Evolutionary conservation across 2,888 invertebrate species (phyloP), one percentile per base, ranked within the genome.

Genomic region (Anarsia innoxiella): DNA sequence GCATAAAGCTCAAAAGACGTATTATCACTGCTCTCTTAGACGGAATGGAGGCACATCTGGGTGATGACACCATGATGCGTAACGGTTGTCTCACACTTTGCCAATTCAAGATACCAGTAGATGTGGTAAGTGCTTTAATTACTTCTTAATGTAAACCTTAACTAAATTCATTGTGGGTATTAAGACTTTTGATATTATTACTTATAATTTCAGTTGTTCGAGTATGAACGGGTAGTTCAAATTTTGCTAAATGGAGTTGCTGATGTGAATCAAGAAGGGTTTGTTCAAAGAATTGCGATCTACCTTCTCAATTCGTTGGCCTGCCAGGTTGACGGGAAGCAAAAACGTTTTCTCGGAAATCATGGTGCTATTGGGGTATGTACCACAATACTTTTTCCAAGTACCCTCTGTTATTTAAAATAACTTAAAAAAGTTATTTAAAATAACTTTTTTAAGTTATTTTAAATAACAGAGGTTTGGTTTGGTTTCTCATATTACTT

Each of bases 81-180:
- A 98, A 99, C 75, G 97, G 97, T 35, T 97, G 97, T 73, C 87
- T 98, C 41, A 96, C 96, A 0, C 86, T 98, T 25, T 97, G 96
- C 63, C 96, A 97, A 76, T 96, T 97, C 68, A 94, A 93, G 68
- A 96, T 99, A 71, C 98, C 98, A 2, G 89, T 90, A 51, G 98
- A 98, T 87, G 95, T 99, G 73, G 95, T 95, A 83, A 83, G 89
- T 87, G 12, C 1, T 6, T n/a, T n/a, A n/a, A n/a, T n/a, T n/a
- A n/a, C n/a, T n/a, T n/a, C n/a, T n/a, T n/a, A n/a, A n/a, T n/a
- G n/a, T n/a, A n/a, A n/a, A n/a, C n/a, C n/a, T n/a, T n/a, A n/a
- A n/a, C n/a, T n/a, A n/a, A n/a, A n/a, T n/a, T n/a, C n/a, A n/a
- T n/a, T n/a, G n/a, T n/a, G n/a, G n/a, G n/a, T n/a, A n/a, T n/a